Conservation (phyloP, 2,797 vertebrate species). For the Sebastes trivittatus region DNA sequence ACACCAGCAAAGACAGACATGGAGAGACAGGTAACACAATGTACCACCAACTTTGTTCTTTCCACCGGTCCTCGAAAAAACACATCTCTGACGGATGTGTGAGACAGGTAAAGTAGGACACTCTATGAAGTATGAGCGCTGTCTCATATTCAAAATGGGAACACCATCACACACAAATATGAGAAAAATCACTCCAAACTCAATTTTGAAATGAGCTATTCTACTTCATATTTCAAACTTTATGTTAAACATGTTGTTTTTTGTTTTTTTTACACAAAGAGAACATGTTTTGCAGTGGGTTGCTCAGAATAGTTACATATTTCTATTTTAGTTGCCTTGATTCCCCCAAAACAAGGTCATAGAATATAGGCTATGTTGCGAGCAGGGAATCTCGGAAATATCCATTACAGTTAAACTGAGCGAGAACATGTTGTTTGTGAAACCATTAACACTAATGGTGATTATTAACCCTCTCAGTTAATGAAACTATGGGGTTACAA, state of each 20-base stretch:
- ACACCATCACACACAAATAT: not conserved
- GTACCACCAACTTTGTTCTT: slow-evolving; percentile 15
- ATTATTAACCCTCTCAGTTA: not conserved
- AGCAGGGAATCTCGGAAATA: not conserved
- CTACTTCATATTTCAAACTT: not conserved
- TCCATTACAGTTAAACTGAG: not conserved
- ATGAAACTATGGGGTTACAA: not conserved
- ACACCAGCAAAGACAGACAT: slow-evolving; percentile 91
- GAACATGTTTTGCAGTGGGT: not conserved
- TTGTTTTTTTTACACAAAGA: not conserved
- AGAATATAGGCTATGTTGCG: not conserved
- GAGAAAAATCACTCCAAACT: not conserved
- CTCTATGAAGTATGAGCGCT: not conserved
- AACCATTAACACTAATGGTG: not conserved
- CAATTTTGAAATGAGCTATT: not conserved
- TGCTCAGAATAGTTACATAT: not conserved
- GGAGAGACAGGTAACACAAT: slow-evolving; percentile 89
- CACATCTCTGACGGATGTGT: slow-evolving; percentile 24
- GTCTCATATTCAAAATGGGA: not conserved
- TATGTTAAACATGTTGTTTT: not conserved
- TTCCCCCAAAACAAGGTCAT: not conserved
- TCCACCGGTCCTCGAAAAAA: not conserved
- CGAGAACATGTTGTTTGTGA: not conserved
- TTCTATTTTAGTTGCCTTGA: not conserved
- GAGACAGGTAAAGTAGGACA: slow-evolving; percentile 7